A percentile compares a stretch with the other conserved stretches of the same genome.
These are phyloP conservation scores for Parus major DNA, from an alignment of 2,113 vertebrate species.

Conservation along the genomic window DNA sequence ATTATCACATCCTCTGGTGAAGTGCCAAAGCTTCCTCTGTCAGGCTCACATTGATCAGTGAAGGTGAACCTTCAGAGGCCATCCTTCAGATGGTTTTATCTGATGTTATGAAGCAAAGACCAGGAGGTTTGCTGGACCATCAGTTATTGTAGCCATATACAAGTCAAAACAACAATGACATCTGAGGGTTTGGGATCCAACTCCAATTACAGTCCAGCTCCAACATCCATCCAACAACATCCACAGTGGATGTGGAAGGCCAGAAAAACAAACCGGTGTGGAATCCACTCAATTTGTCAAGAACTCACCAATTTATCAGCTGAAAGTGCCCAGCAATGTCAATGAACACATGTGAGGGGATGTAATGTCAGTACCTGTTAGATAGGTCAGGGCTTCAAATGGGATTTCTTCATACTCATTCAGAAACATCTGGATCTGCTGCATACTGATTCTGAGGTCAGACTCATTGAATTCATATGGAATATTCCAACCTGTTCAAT, in stretches of 20 bases:
- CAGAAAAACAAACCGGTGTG: background rate
- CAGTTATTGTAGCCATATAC: background rate
- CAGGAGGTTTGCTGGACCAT: background rate
- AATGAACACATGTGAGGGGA: background rate
- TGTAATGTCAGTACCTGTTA: slow-evolving; percentile 82
- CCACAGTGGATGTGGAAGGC: background rate
- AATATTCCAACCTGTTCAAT: slow-evolving; percentile 90
- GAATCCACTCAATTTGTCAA: background rate
- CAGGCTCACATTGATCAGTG: background rate
- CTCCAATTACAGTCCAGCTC: background rate
- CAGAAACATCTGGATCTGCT: slow-evolving; percentile 93
- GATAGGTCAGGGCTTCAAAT: slow-evolving; percentile 87
- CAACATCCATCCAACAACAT: background rate
- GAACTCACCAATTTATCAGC: background rate
- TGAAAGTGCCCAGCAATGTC: background rate
- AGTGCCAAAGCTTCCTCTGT: background rate
- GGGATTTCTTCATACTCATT: slow-evolving; percentile 89
- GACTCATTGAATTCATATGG: slow-evolving; percentile 95
- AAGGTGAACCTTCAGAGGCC: background rate
- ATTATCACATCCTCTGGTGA: background rate
- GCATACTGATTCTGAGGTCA: slow-evolving; percentile 89
- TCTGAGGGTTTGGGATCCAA: background rate
- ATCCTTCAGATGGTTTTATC: rapidly evolving
- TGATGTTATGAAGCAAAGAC: background rate
- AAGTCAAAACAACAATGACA: background rate